Evolutionary conservation across 2,113 vertebrate species (phyloP).

Genomic region (Sylvicapra grimmia): DNA sequence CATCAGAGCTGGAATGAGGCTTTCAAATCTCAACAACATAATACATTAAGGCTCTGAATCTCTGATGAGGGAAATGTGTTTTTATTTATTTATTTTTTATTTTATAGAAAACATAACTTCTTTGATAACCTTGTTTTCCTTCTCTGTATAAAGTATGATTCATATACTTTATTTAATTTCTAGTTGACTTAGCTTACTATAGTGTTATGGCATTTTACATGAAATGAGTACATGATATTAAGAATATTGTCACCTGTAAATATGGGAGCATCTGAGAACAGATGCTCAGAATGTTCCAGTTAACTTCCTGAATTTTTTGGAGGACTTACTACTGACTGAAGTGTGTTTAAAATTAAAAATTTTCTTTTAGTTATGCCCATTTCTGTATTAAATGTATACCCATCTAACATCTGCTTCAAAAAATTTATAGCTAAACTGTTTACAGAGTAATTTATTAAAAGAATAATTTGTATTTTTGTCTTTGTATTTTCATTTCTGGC

Average conservation of each 20-base stretch:
- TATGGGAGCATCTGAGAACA: background rate
- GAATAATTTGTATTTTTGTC: background rate
- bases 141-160: conserved; percentile 20
- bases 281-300: background rate
- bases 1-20: conserved; percentile 21
- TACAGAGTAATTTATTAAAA: background rate
- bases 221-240: background rate
- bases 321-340: background rate
- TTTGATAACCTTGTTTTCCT: conserved; percentile 50
- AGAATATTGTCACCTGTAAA: background rate
- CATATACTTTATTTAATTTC: conserved; percentile 23
- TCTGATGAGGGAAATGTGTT: background rate
- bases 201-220: background rate
- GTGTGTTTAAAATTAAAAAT: background rate
- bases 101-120: conserved; percentile 46
- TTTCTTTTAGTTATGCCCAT: background rate
- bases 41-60: conserved; percentile 27
- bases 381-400: background rate
- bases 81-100: background rate
- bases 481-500: background rate
- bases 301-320: background rate
- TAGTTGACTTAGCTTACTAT: background rate
- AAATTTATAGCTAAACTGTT: background rate
- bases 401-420: background rate
- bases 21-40: conserved; percentile 34